phyloP scores from a whole-genome alignment of 2,113 vertebrate species.

The Tupaia tana region DNA sequence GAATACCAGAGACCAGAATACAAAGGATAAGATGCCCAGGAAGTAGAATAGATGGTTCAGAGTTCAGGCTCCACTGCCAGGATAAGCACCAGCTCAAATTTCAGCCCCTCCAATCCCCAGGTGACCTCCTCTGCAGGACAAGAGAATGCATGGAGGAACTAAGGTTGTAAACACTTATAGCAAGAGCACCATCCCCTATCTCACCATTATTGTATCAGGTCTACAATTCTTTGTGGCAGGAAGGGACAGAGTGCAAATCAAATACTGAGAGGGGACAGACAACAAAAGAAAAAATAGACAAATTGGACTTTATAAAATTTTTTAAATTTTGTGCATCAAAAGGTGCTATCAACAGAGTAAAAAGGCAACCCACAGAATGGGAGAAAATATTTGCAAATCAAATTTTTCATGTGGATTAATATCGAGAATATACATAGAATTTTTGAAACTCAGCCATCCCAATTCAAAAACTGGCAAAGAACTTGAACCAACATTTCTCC shows the following conservation, averaged over 20 bases:
- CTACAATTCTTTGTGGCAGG: neutral
- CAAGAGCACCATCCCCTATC: too few relatives aligned
- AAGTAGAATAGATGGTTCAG: neutral
- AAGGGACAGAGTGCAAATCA: accelerated
- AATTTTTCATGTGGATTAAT: neutral
- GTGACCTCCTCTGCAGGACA: neutral
- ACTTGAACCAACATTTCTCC: neutral
- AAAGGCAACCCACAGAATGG: neutral
- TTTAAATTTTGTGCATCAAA: neutral
- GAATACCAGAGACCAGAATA: too few relatives aligned
- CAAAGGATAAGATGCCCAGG: neutral
- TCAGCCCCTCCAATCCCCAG: neutral
- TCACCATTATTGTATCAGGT: accelerated
- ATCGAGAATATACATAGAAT: neutral
- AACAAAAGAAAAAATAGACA: neutral
- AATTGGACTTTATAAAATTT: neutral
- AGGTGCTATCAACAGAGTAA: neutral
- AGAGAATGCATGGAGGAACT: accelerated
- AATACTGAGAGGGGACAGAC: too few relatives aligned
- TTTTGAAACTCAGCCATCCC: neutral
- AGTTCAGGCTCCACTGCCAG: neutral
- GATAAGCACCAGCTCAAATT: neutral
- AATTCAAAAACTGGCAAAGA: neutral
- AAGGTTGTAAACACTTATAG: accelerated
- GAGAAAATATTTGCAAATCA: neutral